Evolutionary conservation across 2,888 invertebrate species (phyloP).

Genomic region (Sialis lutaria): DNA sequence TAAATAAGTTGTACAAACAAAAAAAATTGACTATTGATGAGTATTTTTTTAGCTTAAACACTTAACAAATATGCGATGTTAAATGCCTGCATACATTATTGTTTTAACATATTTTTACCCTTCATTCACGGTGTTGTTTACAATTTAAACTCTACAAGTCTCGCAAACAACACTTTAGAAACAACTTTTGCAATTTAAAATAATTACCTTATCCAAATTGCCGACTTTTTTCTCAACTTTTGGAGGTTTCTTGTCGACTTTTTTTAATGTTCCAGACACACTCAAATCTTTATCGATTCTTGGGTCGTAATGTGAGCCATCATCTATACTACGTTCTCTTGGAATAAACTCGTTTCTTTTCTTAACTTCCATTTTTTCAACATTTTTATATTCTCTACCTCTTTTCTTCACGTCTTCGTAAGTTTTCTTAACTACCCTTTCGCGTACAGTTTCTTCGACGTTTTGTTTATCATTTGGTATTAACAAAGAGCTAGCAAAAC

Average conservation of each 20-base stretch:
- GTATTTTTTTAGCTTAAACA: too few relatives aligned
- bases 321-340: conserved; percentile 42
- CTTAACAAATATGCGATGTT: too few relatives aligned
- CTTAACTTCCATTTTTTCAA: conserved; percentile 18
- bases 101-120: too few relatives aligned
- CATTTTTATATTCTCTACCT: conserved; percentile 8
- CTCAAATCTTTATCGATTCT: conserved; percentile 35
- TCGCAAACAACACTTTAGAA: conserved; percentile 7
- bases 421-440: not conserved
- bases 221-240: conserved; percentile 48
- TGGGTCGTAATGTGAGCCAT: conserved; percentile 47
- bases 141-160: too few relatives aligned
- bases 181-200: too few relatives aligned
- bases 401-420: not conserved
- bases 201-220: conserved; percentile 49
- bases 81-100: too few relatives aligned
- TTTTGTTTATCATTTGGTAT: conserved; percentile 58
- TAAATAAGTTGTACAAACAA: too few relatives aligned
- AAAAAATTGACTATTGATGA: too few relatives aligned
- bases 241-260: conserved; percentile 31
- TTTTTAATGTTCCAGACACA: conserved; percentile 23
- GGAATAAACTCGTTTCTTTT: conserved; percentile 32
- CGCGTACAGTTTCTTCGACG: conserved; percentile 34
- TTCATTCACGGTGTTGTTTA: too few relatives aligned
- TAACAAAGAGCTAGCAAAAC: conserved; percentile 47